Evolutionary conservation across 2,113 vertebrate genomes (phyloP), one percentile per base, ranked within the genome.

Genomic region (Microcebus jonahi): DNA sequence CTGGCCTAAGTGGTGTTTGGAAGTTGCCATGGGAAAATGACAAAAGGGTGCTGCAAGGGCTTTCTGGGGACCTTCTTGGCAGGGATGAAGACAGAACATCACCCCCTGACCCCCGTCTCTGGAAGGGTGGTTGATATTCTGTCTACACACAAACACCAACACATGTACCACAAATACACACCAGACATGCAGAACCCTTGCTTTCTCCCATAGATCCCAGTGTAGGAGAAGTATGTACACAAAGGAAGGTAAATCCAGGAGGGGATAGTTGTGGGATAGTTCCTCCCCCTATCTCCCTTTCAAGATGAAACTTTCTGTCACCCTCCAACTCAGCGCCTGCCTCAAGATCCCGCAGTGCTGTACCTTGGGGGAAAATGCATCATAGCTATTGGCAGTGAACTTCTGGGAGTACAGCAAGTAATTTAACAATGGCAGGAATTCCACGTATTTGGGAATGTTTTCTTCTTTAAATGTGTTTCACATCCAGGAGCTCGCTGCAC

Each of bases 11-110:
- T 95, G 63, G 77, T 29, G 14, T 92, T 96, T 96, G 73, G 93
- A 97, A n/a, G 80, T 95, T 63, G 73, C 92, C 94, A 88, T 87
- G 68, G 92, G 92, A 94, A 96, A 97, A 97, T 83, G 29, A 70
- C 61, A 45, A 53, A 42, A 89, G 94, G 89, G 59, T n/a, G 57
- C 55, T 96, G n/a, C 50, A n/a, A 0, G 88, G 67, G 80, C 59
- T 70, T 48, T 94, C 27, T 95, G 48, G 86, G 50, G 45, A 95
- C 57, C 75, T 75, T 63, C 76, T 88, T 95, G 83, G 29, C 57
- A 89, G 61, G 84, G 77, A 50, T 94, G 90, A 97, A 97, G 93
- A 95, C 81, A 21, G 90, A 50, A 97, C 95, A 85, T 89, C 89
- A 93, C 71, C 77, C 92, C 96, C 45, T 10, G 42, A 45, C 45